Base-by-base conservation (phyloP, 2,797 vertebrate genomes). In the Periophthalmus magnuspinnatus region DNA sequence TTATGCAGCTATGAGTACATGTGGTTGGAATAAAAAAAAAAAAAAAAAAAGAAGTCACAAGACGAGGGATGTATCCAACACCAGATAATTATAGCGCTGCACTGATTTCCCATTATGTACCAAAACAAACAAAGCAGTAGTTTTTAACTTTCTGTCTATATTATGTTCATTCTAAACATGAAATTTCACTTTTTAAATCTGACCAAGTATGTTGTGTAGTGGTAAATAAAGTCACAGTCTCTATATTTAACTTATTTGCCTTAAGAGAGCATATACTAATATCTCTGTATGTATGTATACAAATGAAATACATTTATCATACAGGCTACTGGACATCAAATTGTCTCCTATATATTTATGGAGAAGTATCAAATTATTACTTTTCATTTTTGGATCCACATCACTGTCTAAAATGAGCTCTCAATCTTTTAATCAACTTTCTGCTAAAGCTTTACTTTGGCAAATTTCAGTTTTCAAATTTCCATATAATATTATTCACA, bases 21-120 rank as follows among this genome's bases (percentile, higher is more conserved):
- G 68, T 48, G 57, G 55, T 57, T 10, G 70, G n/a, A n/a, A 72
- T 83, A 78, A 62, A 74, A 54, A 11, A 64, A 10, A 11, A 70
- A 70, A 82, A 79, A 60, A 74, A 54, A 9, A 57, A 9, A 21
- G n/a, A 61, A 79, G 79, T 84, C 83, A 84, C 79, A 76, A 76
- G 81, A 64, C 64, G 64, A 60, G 24, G 70, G 76, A 48, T 34
- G 67, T 38, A 61, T 6, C 24, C 63, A 60, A 34, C 32, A 34
- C 6, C 58, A n/a, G 19, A 33, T 5, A 36, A n/a, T 36, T 1
- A 19, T n/a, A 19, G 19, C 4, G 6, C 10, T 60, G 58, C 16
- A 60, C 10, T 17, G 17, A 32, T 21, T 32, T 50, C 48, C n/a
- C 34, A 72, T 56, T 75, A 64, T 8, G 32, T 70, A 59, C 9